Base-by-base conservation (phyloP, 2,797 vertebrate genomes). In the Pangasius larnaudii region DNA sequence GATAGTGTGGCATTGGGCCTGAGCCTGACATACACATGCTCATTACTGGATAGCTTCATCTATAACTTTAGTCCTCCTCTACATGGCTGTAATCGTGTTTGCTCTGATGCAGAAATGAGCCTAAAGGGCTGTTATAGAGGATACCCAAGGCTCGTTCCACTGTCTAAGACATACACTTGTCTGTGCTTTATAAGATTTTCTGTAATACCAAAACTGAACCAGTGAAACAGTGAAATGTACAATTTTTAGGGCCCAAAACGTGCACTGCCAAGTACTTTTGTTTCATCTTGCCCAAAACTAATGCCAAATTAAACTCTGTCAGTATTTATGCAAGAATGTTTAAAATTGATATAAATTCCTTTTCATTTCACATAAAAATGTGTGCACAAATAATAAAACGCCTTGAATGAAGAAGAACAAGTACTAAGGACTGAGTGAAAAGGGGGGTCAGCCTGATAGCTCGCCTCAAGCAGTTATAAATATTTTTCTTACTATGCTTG, bases 71-170 rank as follows among this genome's bases (percentile, higher is more conserved):
- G n/a, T 91, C 91, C 88, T 90, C 79, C 90, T 91, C 59, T 92
- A 91, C 89, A 91, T 86, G 88, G 88, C 90, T 93, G 92, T 93
- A 94, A 94, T 94, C 89, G 49, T 61, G 24, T 51, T 92, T 90
- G 89, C 91, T 92, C 88, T 84, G 19, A 81, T 82, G 36, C 58
- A n/a, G n/a, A 42, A 49, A 61, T 30, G 30, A 3, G 5, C n/a
- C 24, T 24, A 63, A 69, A 18, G 2, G 59, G 24, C 61, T 56
- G 53, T 27, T 22, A 33, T 16, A 65, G 27, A 59, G 53, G 19
- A 10, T 22, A 33, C 33, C 30, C 8, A 56, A 56, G 9, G 6
- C 18, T 79, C 42, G 36, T 27, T 36, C 22, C 11, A 81, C 33
- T 36, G 53, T 80, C 30, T 78, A 58, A 56, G 51, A 58, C 11